Evolutionary conservation across 2,888 invertebrate genomes (phyloP).

Genomic region (Sepiola atlantica): DNA sequence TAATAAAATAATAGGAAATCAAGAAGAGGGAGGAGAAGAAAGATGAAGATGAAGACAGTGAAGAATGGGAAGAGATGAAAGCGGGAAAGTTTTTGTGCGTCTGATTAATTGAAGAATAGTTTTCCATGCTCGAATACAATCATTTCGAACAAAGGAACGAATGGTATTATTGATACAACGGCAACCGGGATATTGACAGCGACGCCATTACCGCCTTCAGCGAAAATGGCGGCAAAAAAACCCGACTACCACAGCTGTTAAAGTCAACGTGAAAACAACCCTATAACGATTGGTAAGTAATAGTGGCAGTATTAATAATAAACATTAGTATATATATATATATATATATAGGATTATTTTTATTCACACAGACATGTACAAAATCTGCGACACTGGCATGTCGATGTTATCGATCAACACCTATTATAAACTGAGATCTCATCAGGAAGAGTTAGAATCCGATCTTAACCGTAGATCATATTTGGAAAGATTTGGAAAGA

Average conservation of each 20-base stretch:
- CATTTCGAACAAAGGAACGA: background rate
- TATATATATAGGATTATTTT: too few relatives aligned
- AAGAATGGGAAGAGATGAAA: background rate
- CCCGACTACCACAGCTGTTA: background rate
- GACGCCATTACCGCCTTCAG: background rate
- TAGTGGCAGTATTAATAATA: background rate
- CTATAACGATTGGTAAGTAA: background rate
- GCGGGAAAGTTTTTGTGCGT: background rate
- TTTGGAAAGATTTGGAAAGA: too few relatives aligned
- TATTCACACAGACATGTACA: too few relatives aligned
- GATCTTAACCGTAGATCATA: too few relatives aligned
- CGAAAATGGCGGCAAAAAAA: background rate
- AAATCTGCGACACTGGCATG: too few relatives aligned
- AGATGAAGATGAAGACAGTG: background rate
- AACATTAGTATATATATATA: too few relatives aligned
- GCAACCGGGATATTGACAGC: background rate
- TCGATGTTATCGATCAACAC: too few relatives aligned
- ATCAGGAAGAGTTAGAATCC: too few relatives aligned
- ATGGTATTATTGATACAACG: background rate
- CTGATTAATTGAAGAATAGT: background rate
- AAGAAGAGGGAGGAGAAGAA: background rate
- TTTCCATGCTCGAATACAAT: background rate
- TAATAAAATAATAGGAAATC: background rate
- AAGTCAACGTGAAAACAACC: background rate
- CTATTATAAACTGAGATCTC: too few relatives aligned